A percentile compares a stretch with the other conserved stretches of the same genome.
Evolutionary conservation across 2,888 invertebrate species (phyloP).

Genomic region (Aporophyla lueneburgensis): DNA sequence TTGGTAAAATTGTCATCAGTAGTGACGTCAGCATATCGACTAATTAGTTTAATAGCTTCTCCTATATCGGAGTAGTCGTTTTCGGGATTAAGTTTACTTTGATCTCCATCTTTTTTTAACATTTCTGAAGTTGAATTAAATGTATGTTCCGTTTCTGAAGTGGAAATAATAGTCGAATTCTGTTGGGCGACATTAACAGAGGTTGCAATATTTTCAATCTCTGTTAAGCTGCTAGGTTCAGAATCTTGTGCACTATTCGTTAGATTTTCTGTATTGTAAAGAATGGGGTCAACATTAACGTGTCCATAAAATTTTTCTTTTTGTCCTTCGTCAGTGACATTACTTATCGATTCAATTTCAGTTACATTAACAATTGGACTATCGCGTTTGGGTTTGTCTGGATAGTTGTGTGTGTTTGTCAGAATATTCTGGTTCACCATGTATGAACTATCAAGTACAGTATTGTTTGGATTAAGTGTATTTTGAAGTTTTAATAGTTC

Average conservation of each 20-base stretch:
- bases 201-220: conserved; percentile 64
- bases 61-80: conserved; percentile 88
- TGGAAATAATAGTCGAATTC: conserved; percentile 35
- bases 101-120: conserved; percentile 78
- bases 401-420: conserved; percentile 77
- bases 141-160: conserved; percentile 54
- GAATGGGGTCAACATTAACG: conserved; percentile 85
- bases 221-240: conserved; percentile 59
- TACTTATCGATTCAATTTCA: conserved; percentile 71
- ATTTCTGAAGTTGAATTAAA: conserved; percentile 68
- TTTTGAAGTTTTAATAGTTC: conserved; percentile 85
- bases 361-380: conserved; percentile 79
- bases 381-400: conserved; percentile 88
- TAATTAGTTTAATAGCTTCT: conserved; percentile 88
- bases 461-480: conserved; percentile 73
- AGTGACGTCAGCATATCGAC: conserved; percentile 88
- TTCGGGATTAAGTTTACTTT: conserved; percentile 86
- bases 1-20: conserved; percentile 88
- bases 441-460: conserved; percentile 70
- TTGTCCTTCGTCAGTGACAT: conserved; percentile 82
- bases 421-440: conserved; percentile 80
- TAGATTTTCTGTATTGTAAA: conserved; percentile 76
- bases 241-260: conserved; percentile 62
- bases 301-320: conserved; percentile 87
- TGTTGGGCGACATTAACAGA: conserved; percentile 54